Conservation (phyloP, 2,888 invertebrate species). For the Ormyrus rosae region DNA sequence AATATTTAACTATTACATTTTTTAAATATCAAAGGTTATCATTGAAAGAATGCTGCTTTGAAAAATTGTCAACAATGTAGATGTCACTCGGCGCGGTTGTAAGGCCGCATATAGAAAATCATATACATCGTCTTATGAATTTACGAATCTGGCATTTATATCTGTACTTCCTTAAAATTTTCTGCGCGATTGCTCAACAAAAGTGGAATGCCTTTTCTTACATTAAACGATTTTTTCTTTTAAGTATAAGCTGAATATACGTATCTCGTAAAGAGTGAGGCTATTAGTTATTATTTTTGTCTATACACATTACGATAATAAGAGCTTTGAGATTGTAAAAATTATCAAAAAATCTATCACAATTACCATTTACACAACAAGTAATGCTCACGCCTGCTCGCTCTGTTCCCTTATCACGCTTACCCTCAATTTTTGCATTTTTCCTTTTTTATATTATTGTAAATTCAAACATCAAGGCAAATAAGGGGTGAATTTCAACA, state of each 20-base stretch:
- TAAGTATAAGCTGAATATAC: slow-evolving; percentile 80
- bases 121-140: slow-evolving; percentile 16
- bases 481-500: slow-evolving; percentile 77
- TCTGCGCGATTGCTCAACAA: slow-evolving; percentile 32
- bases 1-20: slow-evolving; percentile 33
- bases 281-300: slow-evolving; percentile 70
- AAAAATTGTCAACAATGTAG: slow-evolving; percentile 20
- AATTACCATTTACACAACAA: slow-evolving; percentile 77
- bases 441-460: slow-evolving; percentile 70
- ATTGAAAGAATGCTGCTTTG: slow-evolving; percentile 31
- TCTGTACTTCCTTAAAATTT: slow-evolving; percentile 57
- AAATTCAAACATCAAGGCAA: slow-evolving; percentile 76
- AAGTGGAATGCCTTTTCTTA: slow-evolving; percentile 53
- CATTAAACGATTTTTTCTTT: slow-evolving; percentile 67
- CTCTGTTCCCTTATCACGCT: slow-evolving; percentile 60
- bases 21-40: slow-evolving; percentile 44
- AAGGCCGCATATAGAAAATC: slow-evolving; percentile 32
- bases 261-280: slow-evolving; percentile 74
- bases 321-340: slow-evolving; percentile 80
- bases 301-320: slow-evolving; percentile 74
- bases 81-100: slow-evolving; percentile 38
- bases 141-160: slow-evolving; percentile 14
- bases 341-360: slow-evolving; percentile 84
- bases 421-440: slow-evolving; percentile 62
- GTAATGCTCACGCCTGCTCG: slow-evolving; percentile 68